Evolutionary conservation across 1,140 invertebrate species (phyloP).

Genomic region (Drosophila sturtevanti): DNA sequence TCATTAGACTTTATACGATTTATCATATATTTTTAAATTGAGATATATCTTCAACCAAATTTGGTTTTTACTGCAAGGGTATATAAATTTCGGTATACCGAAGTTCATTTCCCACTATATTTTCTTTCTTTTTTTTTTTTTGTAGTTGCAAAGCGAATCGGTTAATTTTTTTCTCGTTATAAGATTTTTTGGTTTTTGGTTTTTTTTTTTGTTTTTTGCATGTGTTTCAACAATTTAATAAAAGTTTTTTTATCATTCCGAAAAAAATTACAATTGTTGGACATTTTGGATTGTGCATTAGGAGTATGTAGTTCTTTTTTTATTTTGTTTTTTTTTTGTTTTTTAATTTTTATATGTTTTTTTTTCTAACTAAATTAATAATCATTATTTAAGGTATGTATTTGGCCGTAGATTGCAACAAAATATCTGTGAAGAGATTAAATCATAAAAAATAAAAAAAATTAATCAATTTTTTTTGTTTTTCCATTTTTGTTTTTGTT

Average conservation of each 20-base stretch:
- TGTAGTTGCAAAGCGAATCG: slow-evolving; percentile 58
- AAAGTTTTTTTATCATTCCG: slow-evolving; percentile 60
- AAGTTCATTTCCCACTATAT: slow-evolving; percentile 4
- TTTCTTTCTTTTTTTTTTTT: slow-evolving; percentile 37
- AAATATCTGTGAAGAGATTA: slow-evolving; percentile 83
- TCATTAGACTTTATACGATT: background rate
- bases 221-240: slow-evolving; percentile 39
- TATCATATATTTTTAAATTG: slow-evolving; percentile 23
- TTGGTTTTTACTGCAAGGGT: background rate
- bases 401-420: slow-evolving; percentile 83
- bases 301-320: slow-evolving; percentile 24
- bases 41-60: background rate
- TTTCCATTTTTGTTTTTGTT: slow-evolving; percentile 28
- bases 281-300: slow-evolving; percentile 63
- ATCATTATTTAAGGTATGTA: slow-evolving; percentile 81
- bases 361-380: slow-evolving; percentile 58
- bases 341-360: slow-evolving; percentile 41
- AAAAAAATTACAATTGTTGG: slow-evolving; percentile 77
- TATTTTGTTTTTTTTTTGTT: slow-evolving; percentile 31
- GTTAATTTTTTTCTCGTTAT: background rate
- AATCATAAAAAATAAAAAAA: slow-evolving; percentile 82
- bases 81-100: background rate
- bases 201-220: background rate
- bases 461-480: slow-evolving; percentile 60
- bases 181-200: slow-evolving; percentile 4